Conservation (phyloP, 2,888 invertebrate genomes). For the Baccha elongata region DNA sequence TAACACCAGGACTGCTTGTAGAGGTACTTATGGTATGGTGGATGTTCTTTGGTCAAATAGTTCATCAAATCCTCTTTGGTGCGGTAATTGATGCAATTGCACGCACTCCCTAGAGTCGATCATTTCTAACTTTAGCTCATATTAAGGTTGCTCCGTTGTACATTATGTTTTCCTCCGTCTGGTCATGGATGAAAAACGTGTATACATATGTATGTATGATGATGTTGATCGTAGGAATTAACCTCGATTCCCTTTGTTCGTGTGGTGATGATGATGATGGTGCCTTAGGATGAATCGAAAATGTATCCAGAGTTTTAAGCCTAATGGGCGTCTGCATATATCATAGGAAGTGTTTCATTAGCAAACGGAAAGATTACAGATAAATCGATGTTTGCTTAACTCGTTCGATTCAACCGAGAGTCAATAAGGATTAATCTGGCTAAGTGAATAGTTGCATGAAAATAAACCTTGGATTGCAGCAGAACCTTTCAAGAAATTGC, state of each 20-base stretch:
- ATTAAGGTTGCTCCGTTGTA: not conserved
- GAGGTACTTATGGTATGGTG: not conserved
- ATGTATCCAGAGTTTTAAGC: not conserved
- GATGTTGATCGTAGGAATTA: constrained; percentile 54
- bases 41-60: constrained; percentile 32
- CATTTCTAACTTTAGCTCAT: constrained; percentile 7
- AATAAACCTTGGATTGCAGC: not conserved
- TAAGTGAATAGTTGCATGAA: not conserved
- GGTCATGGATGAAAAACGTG: constrained; percentile 20
- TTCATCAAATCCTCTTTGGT: constrained; percentile 41
- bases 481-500: too few relatives aligned
- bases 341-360: constrained; percentile 56
- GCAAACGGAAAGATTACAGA: constrained; percentile 52
- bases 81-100: constrained; percentile 65
- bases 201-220: too few relatives aligned
- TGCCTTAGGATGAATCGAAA: not conserved
- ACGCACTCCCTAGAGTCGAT: constrained; percentile 40
- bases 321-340: constrained; percentile 1
- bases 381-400: constrained; percentile 56
- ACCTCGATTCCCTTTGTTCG: constrained; percentile 38
- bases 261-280: not conserved
- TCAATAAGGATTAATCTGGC: constrained; percentile 46
- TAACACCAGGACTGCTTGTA: not conserved
- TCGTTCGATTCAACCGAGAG: constrained; percentile 49
- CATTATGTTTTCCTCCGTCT: not conserved